Evolutionary conservation across 2,888 invertebrate genomes (phyloP), one percentile per base, ranked within the genome.

Genomic region (Odontothrips loti): DNA sequence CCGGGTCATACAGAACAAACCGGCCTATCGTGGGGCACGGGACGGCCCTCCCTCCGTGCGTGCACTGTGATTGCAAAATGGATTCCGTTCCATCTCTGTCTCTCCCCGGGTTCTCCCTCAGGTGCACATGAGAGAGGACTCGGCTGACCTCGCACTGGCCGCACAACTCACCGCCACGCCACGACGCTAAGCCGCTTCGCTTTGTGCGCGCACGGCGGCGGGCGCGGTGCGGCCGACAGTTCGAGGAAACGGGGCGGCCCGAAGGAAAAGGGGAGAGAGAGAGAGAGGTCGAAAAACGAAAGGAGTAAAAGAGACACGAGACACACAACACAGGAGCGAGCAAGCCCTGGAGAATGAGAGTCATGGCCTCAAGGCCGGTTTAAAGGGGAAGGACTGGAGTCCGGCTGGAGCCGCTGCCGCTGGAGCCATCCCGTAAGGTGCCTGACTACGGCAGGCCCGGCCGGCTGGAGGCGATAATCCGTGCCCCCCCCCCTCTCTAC

Each of bases 381-480:
- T 43, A 43, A 43, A 43, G 34, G 34, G 34, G 34, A 43, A 6
- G 34, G 34, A 43, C 34, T 43, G 34, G 34, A 43, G 34, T 43
- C 34, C 34, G 34, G 34, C 34, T 6, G 34, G 34, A 6, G 34
- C 34, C 34, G 34, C 34, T 43, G 34, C 20, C 17, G 15, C 58
- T 20, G 58, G 6, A 58, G 58, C 58, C 58, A 58, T 43, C 34
- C 34, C 34, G 34, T 43, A 6, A 43, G 34, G 34, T 43, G 58
- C 15, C 58, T 17, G 58, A 9, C 58, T 20, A 20, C 58, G 20
- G n/a, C n/a, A n/a, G n/a, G n/a, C n/a, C n/a, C n/a, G n/a, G n/a
- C n/a, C n/a, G n/a, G 58, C 58, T 58, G 58, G 58, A 58, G 58
- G 58, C 58, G 58, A 58, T 58, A 58, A 58, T 58, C 58, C 58